Percentiles rank a stretch among this genome's conserved stretches.
These are phyloP conservation scores for Microcaecilia unicolor DNA, from an alignment of 2,797 vertebrate species.

Conservation along the genomic window DNA sequence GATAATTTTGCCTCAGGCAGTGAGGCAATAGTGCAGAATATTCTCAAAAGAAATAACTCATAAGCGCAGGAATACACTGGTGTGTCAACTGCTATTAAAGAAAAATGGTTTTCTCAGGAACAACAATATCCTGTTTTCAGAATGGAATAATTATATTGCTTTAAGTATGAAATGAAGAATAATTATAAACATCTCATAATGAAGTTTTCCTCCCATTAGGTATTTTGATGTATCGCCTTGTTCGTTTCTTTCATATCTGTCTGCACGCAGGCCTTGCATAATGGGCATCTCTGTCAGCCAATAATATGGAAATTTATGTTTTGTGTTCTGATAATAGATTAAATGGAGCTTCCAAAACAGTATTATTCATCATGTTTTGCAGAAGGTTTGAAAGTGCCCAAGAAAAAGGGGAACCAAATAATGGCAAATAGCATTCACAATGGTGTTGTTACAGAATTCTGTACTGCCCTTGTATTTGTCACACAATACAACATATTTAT, in stretches of 20 bases:
- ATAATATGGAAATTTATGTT: neutral
- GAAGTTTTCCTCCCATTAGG: constrained; percentile 1
- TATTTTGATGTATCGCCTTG: neutral
- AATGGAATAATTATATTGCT: constrained; percentile 34
- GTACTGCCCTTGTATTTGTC: neutral
- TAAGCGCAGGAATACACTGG: constrained; percentile 18
- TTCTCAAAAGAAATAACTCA: constrained; percentile 17
- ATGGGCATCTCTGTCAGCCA: neutral
- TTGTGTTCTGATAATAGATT: neutral
- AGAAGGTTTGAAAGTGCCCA: neutral
- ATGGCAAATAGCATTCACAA: neutral
- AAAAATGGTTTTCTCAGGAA: constrained; percentile 43
- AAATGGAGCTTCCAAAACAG: neutral
- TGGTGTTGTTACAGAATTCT: neutral
- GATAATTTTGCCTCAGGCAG: constrained; percentile 15
- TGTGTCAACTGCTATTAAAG: constrained; percentile 25
- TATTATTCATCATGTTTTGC: neutral
- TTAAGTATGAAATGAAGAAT: constrained; percentile 28
- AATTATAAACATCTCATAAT: constrained; percentile 35
- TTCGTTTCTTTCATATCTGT: constrained; percentile 7
- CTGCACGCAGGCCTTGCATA: neutral
- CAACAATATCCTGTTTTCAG: constrained; percentile 34
- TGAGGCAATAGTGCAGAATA: constrained; percentile 4
- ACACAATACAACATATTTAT: neutral
- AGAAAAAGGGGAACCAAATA: neutral